These are phyloP conservation scores for Callocephalon fimbriatum DNA, from an alignment of 2,113 vertebrate genomes.

Conservation along the genomic window DNA sequence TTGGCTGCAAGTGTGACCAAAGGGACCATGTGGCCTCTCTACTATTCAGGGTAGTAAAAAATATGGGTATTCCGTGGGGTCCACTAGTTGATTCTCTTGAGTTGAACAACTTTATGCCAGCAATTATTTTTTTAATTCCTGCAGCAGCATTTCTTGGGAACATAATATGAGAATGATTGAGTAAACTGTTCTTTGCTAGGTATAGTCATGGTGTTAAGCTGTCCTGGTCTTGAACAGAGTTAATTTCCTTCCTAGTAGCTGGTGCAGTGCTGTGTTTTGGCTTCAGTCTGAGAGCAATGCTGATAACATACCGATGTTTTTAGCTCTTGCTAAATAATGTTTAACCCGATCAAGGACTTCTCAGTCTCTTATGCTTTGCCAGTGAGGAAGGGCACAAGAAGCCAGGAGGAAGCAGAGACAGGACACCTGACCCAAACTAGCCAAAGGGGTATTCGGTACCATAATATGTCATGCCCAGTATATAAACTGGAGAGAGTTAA, in stretches of 20 bases:
- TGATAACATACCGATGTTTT: background rate
- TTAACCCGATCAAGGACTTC: background rate
- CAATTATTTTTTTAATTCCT: background rate
- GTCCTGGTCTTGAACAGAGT: background rate
- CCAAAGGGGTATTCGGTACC: background rate
- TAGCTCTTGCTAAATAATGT: background rate
- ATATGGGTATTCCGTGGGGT: accelerated
- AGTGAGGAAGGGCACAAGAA: background rate
- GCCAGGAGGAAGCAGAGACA: background rate
- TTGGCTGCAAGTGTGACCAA: background rate
- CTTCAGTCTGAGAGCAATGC: background rate
- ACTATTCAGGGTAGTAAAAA: background rate
- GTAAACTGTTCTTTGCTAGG: background rate
- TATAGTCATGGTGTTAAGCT: background rate
- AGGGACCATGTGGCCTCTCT: background rate
- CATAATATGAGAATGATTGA: background rate
- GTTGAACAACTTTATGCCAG: background rate
- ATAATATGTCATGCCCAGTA: background rate
- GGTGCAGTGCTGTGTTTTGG: background rate
- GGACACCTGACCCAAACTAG: background rate
- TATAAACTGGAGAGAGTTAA: background rate
- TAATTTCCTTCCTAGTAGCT: background rate
- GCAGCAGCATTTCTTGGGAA: background rate
- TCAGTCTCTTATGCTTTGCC: background rate
- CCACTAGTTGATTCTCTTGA: background rate